Evolutionary conservation across 2,797 vertebrate species (phyloP).

Genomic region (Thamnophis elegans): DNA sequence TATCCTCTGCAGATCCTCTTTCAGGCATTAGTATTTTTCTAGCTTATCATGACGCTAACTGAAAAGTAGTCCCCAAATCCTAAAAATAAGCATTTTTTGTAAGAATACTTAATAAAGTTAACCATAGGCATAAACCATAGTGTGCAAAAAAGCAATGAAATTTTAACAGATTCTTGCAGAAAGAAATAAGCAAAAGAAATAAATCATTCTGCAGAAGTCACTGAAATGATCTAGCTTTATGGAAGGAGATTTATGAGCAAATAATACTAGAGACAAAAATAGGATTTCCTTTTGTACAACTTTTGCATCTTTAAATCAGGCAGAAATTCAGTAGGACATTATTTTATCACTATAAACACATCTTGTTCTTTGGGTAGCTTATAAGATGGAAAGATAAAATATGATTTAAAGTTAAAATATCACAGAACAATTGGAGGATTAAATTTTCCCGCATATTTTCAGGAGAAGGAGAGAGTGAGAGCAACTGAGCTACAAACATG

Average conservation of each 20-base stretch:
- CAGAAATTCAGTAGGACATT: not conserved
- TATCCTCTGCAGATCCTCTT: not conserved
- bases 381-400: not conserved
- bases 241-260: not conserved
- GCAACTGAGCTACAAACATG: not conserved
- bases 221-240: not conserved
- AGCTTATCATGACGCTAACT: not conserved
- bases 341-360: not conserved
- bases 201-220: not conserved
- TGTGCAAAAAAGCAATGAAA: not conserved
- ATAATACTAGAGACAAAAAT: not conserved
- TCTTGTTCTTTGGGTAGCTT: not conserved
- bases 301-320: not conserved
- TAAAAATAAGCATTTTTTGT: not conserved
- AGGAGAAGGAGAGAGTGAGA: not conserved
- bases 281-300: not conserved
- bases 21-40: not conserved
- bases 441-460: not conserved
- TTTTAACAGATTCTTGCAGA: not conserved
- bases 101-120: not conserved
- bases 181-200: not conserved
- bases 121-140: not conserved
- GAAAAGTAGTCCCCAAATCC: not conserved
- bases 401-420: not conserved
- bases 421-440: not conserved